Conservation (phyloP, 2,888 invertebrate genomes). For the Drosophila nr. medialis region DNA sequence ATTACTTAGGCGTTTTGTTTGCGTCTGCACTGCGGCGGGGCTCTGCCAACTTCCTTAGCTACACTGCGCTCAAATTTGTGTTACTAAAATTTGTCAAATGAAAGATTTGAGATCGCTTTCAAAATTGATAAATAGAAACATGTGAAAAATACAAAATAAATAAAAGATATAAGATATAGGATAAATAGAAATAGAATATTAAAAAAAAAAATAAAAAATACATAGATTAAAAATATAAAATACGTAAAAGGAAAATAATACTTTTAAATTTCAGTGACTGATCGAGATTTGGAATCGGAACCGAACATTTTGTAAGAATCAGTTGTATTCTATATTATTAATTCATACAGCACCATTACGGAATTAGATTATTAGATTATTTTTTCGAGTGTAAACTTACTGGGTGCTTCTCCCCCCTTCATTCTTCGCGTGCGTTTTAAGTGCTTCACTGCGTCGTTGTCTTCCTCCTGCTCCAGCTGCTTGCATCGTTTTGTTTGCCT, state of each 20-base stretch:
- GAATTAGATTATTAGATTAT: not conserved
- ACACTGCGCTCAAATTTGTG: not conserved
- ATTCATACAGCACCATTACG: not conserved
- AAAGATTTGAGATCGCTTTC: not conserved
- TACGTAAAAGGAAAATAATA: not conserved
- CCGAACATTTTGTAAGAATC: not conserved
- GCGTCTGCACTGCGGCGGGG: slow-evolving; percentile 78
- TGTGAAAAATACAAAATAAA: not conserved
- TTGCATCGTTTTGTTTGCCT: slow-evolving; percentile 44
- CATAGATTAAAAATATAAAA: not conserved
- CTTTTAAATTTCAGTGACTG: not conserved
- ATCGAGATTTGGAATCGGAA: no score
- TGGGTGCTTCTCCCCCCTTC: not conserved
- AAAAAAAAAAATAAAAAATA: not conserved
- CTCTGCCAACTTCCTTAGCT: slow-evolving; percentile 25
- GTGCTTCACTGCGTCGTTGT: slow-evolving; percentile 57
- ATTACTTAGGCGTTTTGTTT: slow-evolving; percentile 82
- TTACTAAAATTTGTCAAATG: not conserved
- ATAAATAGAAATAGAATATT: not conserved
- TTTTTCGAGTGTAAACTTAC: not conserved
- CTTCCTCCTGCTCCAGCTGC: slow-evolving; percentile 24
- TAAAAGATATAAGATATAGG: accelerated
- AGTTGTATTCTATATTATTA: not conserved
- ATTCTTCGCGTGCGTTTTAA: slow-evolving; percentile 41
- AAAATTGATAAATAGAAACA: not conserved